Evolutionary conservation across 2,888 invertebrate species (phyloP).

Genomic region (Arenicola marina): DNA sequence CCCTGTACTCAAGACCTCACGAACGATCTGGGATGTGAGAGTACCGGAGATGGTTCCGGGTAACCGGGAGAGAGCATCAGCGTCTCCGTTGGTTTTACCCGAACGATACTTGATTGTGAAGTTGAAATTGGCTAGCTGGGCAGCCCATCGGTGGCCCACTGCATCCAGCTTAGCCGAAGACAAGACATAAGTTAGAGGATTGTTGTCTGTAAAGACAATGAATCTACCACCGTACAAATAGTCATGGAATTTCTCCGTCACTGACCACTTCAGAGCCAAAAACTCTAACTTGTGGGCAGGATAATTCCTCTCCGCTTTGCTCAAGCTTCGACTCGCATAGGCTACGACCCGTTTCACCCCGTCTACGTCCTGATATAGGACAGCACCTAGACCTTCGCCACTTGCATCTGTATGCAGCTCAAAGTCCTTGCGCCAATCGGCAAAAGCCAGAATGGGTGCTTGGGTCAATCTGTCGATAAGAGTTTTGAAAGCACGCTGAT

Average conservation of each 20-base stretch:
- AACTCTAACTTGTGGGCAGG: neutral
- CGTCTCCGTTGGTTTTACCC: too few species aligned
- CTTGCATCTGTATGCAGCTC: slow-evolving; percentile 1
- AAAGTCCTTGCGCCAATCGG: neutral
- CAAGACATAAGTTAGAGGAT: slow-evolving; percentile 1
- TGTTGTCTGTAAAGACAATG: neutral
- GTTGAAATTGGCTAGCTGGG: too few species aligned
- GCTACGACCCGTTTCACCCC: neutral
- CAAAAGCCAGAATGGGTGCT: neutral
- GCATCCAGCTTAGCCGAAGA: neutral
- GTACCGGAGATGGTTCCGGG: too few species aligned
- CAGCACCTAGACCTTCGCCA: neutral
- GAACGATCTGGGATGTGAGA: too few species aligned
- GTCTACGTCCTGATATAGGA: neutral
- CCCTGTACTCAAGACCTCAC: too few species aligned
- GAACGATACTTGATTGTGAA: too few species aligned
- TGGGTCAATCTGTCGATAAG: neutral
- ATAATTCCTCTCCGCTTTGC: neutral
- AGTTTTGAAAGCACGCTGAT: neutral
- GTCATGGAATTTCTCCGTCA: neutral
- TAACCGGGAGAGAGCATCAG: too few species aligned
- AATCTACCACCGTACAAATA: neutral
- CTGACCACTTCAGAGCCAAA: neutral
- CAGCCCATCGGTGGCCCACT: neutral
- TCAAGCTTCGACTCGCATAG: neutral